These are phyloP conservation scores for Manis crassicaudata DNA, from an alignment of 2,797 vertebrate species.

Conservation along the genomic window DNA sequence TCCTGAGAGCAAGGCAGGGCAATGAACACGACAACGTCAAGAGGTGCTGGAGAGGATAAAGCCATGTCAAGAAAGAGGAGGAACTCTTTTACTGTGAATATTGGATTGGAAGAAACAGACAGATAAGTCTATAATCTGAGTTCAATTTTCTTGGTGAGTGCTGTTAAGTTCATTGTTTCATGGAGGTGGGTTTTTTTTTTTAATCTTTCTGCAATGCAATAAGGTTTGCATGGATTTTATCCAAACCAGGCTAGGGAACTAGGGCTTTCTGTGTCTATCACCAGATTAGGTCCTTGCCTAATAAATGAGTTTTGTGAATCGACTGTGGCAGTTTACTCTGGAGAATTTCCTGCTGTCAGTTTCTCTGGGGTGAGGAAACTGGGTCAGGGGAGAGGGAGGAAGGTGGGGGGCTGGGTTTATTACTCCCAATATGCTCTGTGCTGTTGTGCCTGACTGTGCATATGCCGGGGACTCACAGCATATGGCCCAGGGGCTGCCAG, in stretches of 20 bases:
- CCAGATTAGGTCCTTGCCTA: conserved; percentile 68
- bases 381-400: neutral
- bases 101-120: conserved; percentile 42
- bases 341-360: conserved; percentile 76
- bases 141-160: conserved; percentile 62
- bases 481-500: conserved; percentile 84
- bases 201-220: conserved; percentile 59
- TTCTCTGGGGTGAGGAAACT: conserved; percentile 59
- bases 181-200: neutral
- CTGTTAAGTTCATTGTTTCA: conserved; percentile 42
- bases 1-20: neutral
- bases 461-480: conserved; percentile 83
- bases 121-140: conserved; percentile 27
- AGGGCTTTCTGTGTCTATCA: neutral
- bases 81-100: conserved; percentile 40
- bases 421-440: conserved; percentile 82
- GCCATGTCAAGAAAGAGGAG: neutral
- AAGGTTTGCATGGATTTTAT: conserved; percentile 64
- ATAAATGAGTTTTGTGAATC: conserved; percentile 75
- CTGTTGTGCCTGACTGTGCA: conserved; percentile 75
- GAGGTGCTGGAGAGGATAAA: neutral
- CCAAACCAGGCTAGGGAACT: conserved; percentile 64
- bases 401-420: conserved; percentile 71
- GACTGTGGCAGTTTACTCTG: conserved; percentile 64
- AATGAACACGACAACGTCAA: neutral